phyloP scores from a whole-genome alignment of 2,888 invertebrate genomes.

The Tridacna gigas region DNA sequence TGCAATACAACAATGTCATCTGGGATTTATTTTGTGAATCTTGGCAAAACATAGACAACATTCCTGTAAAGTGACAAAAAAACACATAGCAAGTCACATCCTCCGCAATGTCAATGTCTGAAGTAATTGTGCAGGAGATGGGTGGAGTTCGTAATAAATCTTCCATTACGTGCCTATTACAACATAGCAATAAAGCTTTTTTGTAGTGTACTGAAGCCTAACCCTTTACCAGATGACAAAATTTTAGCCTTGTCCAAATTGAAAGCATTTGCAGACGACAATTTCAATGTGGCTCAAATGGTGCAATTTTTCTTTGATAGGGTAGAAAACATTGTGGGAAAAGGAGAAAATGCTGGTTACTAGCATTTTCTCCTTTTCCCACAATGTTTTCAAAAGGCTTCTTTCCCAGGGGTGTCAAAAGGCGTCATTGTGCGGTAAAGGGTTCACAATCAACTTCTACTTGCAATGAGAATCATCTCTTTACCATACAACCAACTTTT shows the following conservation, averaged over 20 bases:
- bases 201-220: not conserved
- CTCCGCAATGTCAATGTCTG: conserved; percentile 14
- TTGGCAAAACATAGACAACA: no score
- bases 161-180: not conserved
- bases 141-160: conserved; percentile 6
- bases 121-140: conserved; percentile 10
- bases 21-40: no score
- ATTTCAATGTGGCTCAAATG: no score
- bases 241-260: no score
- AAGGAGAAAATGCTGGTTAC: not conserved
- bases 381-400: not conserved
- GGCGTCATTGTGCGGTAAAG: not conserved
- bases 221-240: no score
- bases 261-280: no score
- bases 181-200: not conserved
- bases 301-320: no score
- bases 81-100: not conserved
- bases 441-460: not conserved
- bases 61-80: no score
- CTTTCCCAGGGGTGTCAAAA: not conserved
- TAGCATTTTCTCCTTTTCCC: no score
- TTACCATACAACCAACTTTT: not conserved
- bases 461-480: not conserved
- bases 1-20: no score
- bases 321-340: not conserved